Percentiles rank a stretch among this genome's conserved stretches.
Evolutionary conservation across 2,888 invertebrate species (phyloP).

Genomic region (Tachina grossa): DNA sequence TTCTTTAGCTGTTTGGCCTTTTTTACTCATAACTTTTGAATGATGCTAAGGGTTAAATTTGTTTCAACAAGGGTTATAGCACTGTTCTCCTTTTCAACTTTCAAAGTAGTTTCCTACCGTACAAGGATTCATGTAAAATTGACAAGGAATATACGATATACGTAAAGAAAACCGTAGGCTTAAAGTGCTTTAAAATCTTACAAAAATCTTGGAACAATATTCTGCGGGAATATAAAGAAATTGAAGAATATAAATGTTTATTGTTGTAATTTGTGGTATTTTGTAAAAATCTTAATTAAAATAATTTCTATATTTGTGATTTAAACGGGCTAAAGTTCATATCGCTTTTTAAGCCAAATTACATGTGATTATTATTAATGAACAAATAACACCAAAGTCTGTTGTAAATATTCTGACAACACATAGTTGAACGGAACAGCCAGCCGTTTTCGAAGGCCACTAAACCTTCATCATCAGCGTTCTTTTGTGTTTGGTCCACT

Average conservation of each 20-base stretch:
- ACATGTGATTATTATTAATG: too few species aligned
- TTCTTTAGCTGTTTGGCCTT: neutral
- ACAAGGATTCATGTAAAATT: constrained; percentile 24
- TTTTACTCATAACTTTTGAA: neutral
- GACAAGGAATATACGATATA: constrained; percentile 15
- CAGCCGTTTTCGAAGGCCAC: too few species aligned
- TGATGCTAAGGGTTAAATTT: constrained; percentile 29
- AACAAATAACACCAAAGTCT: too few species aligned
- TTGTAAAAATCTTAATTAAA: too few species aligned
- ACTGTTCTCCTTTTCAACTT: neutral
- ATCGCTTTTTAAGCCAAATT: too few species aligned
- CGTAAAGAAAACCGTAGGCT: neutral
- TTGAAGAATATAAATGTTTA: neutral
- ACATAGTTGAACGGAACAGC: too few species aligned
- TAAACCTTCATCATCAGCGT: too few species aligned
- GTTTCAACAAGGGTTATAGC: constrained; percentile 10
- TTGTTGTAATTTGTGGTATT: too few species aligned
- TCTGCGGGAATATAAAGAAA: neutral
- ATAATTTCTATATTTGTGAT: too few species aligned
- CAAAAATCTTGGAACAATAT: neutral
- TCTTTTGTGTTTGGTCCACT: too few species aligned
- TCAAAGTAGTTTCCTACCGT: neutral
- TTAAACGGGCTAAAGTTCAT: too few species aligned
- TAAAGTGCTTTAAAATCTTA: neutral
- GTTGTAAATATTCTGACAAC: too few species aligned